Evolutionary conservation across 2,888 invertebrate species (phyloP), one percentile per base, ranked within the genome.

Genomic region (Euplexia lucipara): DNA sequence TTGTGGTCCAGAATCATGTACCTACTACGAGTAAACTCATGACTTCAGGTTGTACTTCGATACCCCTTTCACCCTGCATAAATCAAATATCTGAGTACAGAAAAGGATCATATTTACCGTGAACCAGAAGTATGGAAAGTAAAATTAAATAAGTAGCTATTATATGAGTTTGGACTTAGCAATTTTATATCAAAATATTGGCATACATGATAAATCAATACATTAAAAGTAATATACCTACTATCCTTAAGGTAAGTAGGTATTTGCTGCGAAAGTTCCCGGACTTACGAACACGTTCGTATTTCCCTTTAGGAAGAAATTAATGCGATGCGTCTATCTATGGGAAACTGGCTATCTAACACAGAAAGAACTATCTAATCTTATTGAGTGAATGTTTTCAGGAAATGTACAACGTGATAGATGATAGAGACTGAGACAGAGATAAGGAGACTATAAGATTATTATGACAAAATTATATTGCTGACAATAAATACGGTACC

Each of bases 351-450:
- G 47, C 56, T 35, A 71, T 71, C 69, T n/a, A 48, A 42, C 22
- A 67, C 42, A 44, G 14, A 53, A 67, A 56, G n/a, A 48, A 57
- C 39, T 60, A 67, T 57, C 56, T 74, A 44, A 67, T 68, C 34
- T 48, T 20, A 56, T 60, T 52, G 52, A 71, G 49, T 34, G 22
- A 48, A 14, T 18, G 18, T 26, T 62, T 63, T 44, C 12, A 49
- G 42, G 32, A 63, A 48, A 34, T 53, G 32, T 32, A 32, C 20
- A 34, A 35, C 35, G 22, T 42, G 10, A 54, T 34, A 14, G 14
- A 34, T 39, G 3, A 20, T 10, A 22, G 14, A 12, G 14, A 12
- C 12, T 3, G 26, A 26, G 26, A 26, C 26, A 26, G 26, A 26
- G 26, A 26, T 3, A 34, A 45, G 12, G 6, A 9, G 9, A 22